Conservation (phyloP, 2,113 vertebrate species). For the Caretta caretta region DNA sequence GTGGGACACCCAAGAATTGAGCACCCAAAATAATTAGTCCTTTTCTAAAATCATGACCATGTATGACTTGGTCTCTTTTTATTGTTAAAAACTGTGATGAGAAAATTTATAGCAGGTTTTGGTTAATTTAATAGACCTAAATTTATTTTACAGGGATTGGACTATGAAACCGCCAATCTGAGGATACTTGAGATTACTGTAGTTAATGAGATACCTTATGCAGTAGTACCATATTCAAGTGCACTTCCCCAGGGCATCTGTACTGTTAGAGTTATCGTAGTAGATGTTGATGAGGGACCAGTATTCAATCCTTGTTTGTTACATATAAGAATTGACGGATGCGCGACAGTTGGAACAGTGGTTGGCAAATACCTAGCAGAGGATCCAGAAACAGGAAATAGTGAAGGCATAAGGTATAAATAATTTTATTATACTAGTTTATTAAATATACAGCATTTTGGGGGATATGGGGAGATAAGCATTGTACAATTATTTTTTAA, state of each 20-base stretch:
- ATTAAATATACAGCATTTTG: neutral
- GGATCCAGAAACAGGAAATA: constrained; percentile 88
- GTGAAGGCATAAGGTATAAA: constrained; percentile 84
- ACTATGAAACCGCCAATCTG: constrained; percentile 80
- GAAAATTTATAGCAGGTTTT: neutral
- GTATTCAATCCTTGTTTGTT: constrained; percentile 81
- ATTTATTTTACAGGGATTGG: constrained; percentile 80
- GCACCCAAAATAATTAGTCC: neutral
- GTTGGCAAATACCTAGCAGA: constrained; percentile 82
- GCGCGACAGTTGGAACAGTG: constrained; percentile 71
- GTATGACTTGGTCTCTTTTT: neutral
- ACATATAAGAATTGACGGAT: constrained; percentile 81
- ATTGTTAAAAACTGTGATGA: neutral
- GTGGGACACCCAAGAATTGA: neutral
- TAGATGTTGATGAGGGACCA: constrained; percentile 87
- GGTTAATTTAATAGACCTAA: neutral
- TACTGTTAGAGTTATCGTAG: constrained; percentile 79
- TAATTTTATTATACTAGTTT: neutral
- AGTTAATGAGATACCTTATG: constrained; percentile 83
- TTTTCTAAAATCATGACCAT: neutral
- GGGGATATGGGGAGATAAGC: rapidly evolving
- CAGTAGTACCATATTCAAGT: constrained; percentile 63
- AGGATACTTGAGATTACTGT: constrained; percentile 82
- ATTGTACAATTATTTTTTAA: neutral
- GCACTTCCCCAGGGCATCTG: constrained; percentile 72